A percentile compares a stretch with the other conserved stretches of the same genome.
Evolutionary conservation across 2,888 invertebrate genomes (phyloP).

Genomic region (Emmelina monodactyla): DNA sequence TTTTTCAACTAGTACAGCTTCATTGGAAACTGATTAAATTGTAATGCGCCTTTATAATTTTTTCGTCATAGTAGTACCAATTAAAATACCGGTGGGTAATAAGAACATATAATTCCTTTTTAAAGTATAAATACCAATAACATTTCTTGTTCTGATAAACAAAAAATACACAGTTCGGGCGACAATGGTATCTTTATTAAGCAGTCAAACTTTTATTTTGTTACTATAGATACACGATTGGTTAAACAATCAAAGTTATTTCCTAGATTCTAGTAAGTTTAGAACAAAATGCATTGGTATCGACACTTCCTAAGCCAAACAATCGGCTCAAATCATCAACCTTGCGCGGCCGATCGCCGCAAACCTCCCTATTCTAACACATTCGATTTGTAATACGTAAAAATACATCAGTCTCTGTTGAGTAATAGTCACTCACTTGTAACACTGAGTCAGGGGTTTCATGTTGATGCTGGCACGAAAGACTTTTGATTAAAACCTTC

Average conservation of each 20-base stretch:
- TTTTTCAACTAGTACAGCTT: not conserved
- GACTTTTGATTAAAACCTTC: too few species aligned
- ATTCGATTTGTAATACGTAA: conserved; percentile 56
- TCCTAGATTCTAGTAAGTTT: too few species aligned
- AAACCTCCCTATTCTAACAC: conserved; percentile 41
- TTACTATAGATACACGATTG: too few species aligned
- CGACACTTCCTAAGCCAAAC: too few species aligned
- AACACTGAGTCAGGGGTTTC: too few species aligned
- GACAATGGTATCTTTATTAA: too few species aligned
- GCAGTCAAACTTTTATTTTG: too few species aligned
- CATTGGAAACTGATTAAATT: not conserved
- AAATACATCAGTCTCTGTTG: conserved; percentile 60
- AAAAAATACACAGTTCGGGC: too few species aligned
- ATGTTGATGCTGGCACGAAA: too few species aligned
- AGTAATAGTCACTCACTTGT: conserved; percentile 52
- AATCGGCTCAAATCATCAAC: conserved; percentile 27
- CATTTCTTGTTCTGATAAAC: too few species aligned
- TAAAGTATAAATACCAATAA: conserved; percentile 5
- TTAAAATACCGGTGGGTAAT: conserved; percentile 65
- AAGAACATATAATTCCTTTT: conserved; percentile 18
- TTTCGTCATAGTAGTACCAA: conserved; percentile 55
- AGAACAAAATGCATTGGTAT: too few species aligned
- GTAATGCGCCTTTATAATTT: conserved; percentile 38
- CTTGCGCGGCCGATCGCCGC: conserved; percentile 40
- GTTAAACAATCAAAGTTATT: too few species aligned